Base-by-base conservation (phyloP, 2,113 vertebrate genomes). In the Romanogobio albipinnatus region DNA sequence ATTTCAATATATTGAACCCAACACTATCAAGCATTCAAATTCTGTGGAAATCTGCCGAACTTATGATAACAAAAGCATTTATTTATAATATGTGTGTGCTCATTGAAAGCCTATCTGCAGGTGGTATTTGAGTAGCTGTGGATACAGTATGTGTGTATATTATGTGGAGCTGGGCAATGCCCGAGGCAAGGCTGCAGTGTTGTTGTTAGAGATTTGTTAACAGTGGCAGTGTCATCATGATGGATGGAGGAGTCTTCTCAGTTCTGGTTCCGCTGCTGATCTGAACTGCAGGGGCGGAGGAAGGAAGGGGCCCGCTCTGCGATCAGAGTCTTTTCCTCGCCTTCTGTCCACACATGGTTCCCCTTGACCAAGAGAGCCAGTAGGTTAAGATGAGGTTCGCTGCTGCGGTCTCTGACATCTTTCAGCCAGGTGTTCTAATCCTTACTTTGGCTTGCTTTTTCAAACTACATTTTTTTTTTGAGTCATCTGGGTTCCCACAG, bases 231-330 rank as follows among this genome's bases (percentile, higher is more conserved):
- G 83, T 90, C 82, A 87, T 56, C 68, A 19, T 76, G 86, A 90
- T 87, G 78, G 82, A 92, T 91, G 83, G 81, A 76, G 62, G 70
- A 79, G 84, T 36, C 11, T 76, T 70, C 36, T 56, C 22, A 17
- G 29, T 66, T 45, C 62, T 85, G 39, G 81, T 74, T 88, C 70
- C 19, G 17, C 22, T 76, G 66, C 39, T 85, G 82, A 80, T 76
- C 81, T 87, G 74, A 87, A 86, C 76, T 43, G 8, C 5, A 29
- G 82, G n/a, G 58, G 24, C 15, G 39, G 8, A 19, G 26, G 19
- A 33, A 58, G 9, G 22, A 53, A 82, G 33, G n/a, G 70, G 70
- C 83, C 49, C n/a, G 36, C 62, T 84, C 76, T 53, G 26, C 74
- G 62, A 76, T 75, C 71, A 11, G 17, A 62, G 84, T 71, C 81